Evolutionary conservation across 2,888 invertebrate species (phyloP), one percentile per base, ranked within the genome.

Genomic region (Laothoe populi): DNA sequence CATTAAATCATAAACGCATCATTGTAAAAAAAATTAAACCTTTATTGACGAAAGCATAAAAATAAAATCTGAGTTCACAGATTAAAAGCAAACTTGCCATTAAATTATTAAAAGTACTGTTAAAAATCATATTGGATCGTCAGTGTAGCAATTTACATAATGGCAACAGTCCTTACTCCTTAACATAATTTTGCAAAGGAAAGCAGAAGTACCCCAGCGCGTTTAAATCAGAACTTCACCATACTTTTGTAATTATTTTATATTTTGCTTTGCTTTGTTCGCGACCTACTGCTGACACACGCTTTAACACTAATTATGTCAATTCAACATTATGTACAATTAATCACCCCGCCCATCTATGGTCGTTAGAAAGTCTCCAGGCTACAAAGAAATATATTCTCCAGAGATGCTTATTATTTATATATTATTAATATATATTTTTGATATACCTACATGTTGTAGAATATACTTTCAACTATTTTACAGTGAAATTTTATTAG

Each of bases 71-170:
- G 42, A 42, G 16, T 49, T 10, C 16, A 5, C n/a, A 5, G 4
- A 5, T 1, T n/a, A 3, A 49, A 49, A 49, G 8, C 1, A 49
- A 49, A 31, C 49, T 48, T 24, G n/a, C 48, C 13, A 31, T 49
- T n/a, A 26, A 26, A 31, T 31, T 16, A 49, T 49, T 16, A 16
- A 16, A 49, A 49, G 31, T 49, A 49, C 31, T 49, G 31, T 49
- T 49, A 49, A 49, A 48, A 49, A 26, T 49, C 16, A 31, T 48
- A 49, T 49, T 16, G 26, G 49, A 49, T 49, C 16, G 49, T 49
- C 16, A 49, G 49, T 49, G 49, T 49, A n/a, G 31, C 49, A 26
- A 49, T 49, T 31, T 49, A 16, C 49, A 49, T 49, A 49, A 49
- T 49, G 31, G 16, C 49, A 16, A n/a, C 10, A 49, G 49, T 31